These are phyloP conservation scores for Dendronephthya gigantea DNA, from an alignment of 64 coral and sea anemone species.

Conservation along the genomic window DNA sequence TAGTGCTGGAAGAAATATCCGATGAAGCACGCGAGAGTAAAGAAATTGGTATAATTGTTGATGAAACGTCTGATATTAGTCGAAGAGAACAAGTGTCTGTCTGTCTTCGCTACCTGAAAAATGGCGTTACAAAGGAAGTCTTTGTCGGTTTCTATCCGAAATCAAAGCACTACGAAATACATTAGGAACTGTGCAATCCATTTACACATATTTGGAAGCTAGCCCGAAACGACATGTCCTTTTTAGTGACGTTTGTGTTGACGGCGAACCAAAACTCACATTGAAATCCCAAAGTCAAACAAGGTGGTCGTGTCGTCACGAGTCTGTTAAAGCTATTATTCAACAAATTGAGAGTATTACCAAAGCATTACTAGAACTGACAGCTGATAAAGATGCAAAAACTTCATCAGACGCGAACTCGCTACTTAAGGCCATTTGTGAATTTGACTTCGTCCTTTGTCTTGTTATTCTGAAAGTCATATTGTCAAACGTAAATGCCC, in stretches of 20 bases:
- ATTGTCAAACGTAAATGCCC: slow-evolving; percentile 20
- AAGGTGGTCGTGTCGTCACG: neutral
- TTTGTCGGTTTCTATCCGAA: slow-evolving; percentile 28
- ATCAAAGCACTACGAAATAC: slow-evolving; percentile 32
- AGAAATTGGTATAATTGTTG: slow-evolving; percentile 22
- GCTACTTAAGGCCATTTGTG: slow-evolving; percentile 11
- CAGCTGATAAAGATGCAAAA: slow-evolving; percentile 16
- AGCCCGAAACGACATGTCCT: slow-evolving; percentile 26
- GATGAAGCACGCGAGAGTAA: slow-evolving; percentile 5
- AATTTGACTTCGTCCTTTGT: slow-evolving; percentile 22
- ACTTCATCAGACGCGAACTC: slow-evolving; percentile 20
- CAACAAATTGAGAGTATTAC: slow-evolving; percentile 27
- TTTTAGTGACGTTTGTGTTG: neutral
- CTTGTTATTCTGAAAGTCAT: neutral
- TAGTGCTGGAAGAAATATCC: slow-evolving; percentile 6
- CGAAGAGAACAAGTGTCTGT: slow-evolving; percentile 2
- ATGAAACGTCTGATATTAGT: neutral
- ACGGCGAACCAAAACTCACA: neutral
- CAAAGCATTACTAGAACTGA: slow-evolving; percentile 19
- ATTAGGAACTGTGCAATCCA: slow-evolving; percentile 17
- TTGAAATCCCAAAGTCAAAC: neutral
- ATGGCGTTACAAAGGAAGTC: slow-evolving; percentile 16
- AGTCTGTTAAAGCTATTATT: slow-evolving; percentile 21
- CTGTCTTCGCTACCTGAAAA: slow-evolving; percentile 2
- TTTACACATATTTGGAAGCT: slow-evolving; percentile 34